These are phyloP conservation scores for Triops cancriformis DNA, from an alignment of 1,140 invertebrate genomes.

Conservation along the genomic window DNA sequence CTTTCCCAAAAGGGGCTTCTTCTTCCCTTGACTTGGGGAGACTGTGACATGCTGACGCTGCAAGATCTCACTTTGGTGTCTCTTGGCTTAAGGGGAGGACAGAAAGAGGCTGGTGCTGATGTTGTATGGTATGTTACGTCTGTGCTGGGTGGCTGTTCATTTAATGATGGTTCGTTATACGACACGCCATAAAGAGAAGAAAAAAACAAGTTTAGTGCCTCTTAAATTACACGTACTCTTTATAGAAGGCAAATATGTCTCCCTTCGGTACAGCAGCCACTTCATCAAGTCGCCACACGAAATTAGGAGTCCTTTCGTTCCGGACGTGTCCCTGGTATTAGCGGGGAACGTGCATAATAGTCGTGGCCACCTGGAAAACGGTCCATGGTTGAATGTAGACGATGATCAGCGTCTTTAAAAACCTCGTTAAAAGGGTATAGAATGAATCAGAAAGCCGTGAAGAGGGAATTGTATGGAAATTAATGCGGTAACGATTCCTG, in stretches of 20 bases:
- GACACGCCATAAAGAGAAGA: neutral
- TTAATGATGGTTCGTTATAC: slow-evolving; percentile 11
- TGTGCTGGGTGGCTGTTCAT: neutral
- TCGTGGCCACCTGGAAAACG: neutral
- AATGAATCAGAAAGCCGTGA: too few relatives aligned
- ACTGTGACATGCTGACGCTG: neutral
- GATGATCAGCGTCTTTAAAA: neutral
- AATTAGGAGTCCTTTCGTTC: neutral
- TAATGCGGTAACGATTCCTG: too few relatives aligned
- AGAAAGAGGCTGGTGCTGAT: neutral
- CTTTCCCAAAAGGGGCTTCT: neutral
- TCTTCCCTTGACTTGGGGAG: neutral
- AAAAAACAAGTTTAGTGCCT: slow-evolving; percentile 2
- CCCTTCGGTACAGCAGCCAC: neutral
- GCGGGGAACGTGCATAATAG: neutral
- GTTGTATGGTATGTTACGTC: neutral
- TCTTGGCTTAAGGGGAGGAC: neutral
- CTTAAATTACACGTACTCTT: slow-evolving; percentile 11
- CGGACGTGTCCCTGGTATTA: neutral
- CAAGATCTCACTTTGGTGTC: neutral
- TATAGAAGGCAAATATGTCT: neutral
- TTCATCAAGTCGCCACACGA: neutral
- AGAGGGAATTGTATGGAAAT: too few relatives aligned
- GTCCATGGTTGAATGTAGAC: neutral
- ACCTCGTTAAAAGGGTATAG: too few relatives aligned